Evolutionary conservation across 92 coral and sea anemone genomes (phyloP).

Genomic region (Siderastrea radians): DNA sequence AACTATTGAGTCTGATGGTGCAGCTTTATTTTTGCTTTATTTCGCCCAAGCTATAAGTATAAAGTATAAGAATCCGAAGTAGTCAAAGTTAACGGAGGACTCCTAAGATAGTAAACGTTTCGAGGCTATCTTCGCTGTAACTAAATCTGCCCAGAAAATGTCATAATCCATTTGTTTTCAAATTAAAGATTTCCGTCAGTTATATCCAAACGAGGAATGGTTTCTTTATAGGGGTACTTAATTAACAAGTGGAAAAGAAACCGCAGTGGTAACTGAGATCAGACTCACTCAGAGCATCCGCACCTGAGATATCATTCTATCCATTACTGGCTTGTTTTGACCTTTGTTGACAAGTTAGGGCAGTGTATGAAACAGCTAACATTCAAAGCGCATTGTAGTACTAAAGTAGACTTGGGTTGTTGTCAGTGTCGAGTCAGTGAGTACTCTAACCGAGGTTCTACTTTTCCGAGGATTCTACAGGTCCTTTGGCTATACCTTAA

Average conservation of each 20-base stretch:
- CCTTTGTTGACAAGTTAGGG: neutral
- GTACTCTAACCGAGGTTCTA: too few relatives aligned
- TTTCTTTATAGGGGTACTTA: neutral
- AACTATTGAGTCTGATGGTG: neutral
- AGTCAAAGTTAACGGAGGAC: neutral
- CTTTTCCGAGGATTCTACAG: too few relatives aligned
- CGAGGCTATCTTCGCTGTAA: neutral
- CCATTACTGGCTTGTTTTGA: neutral
- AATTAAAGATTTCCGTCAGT: neutral
- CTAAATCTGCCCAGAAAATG: neutral
- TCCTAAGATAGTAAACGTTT: neutral
- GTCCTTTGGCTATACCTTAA: too few relatives aligned
- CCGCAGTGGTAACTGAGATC: neutral
- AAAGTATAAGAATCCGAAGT: too few relatives aligned
- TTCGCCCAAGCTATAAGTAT: too few relatives aligned
- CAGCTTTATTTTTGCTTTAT: too few relatives aligned
- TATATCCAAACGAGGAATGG: neutral
- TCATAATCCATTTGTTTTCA: neutral
- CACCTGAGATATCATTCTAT: neutral
- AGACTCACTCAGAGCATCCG: neutral
- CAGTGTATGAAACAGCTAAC: neutral
- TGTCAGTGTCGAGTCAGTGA: too few relatives aligned
- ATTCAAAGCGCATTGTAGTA: too few relatives aligned
- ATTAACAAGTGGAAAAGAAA: neutral
- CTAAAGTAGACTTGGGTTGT: too few relatives aligned